A percentile compares a stretch with the other conserved stretches of the same genome.
Evolutionary conservation across 2,888 invertebrate species (phyloP).

Genomic region (Phaedon cochleariae): DNA sequence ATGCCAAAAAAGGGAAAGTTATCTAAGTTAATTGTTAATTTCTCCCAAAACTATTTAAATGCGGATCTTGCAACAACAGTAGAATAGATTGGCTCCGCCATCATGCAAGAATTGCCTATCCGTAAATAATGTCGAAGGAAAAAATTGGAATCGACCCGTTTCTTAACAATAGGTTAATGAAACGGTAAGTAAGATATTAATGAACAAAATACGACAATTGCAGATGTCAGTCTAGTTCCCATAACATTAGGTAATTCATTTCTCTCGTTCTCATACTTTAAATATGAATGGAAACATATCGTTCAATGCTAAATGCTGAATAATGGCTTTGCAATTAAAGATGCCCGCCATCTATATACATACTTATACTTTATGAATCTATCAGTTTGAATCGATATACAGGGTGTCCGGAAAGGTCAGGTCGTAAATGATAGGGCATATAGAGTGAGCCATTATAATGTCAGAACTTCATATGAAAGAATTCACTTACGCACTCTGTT

Average conservation of each 20-base stretch:
- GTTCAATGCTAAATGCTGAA: slow-evolving; percentile 44
- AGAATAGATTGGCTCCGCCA: slow-evolving; percentile 7
- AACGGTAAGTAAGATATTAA: slow-evolving; percentile 28
- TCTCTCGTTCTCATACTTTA: slow-evolving; percentile 48
- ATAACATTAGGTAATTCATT: slow-evolving; percentile 48
- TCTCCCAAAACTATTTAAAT: slow-evolving; percentile 23
- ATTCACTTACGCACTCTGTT: too few relatives aligned
- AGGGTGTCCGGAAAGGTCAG: too few relatives aligned
- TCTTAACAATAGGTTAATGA: slow-evolving; percentile 31
- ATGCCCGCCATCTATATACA: neutral
- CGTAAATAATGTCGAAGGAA: slow-evolving; percentile 19
- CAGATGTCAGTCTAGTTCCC: slow-evolving; percentile 50
- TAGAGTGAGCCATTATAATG: too few relatives aligned
- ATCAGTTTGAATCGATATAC: too few relatives aligned
- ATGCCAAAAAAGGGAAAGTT: slow-evolving; percentile 24
- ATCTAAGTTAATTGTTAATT: slow-evolving; percentile 24
- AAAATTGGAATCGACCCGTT: slow-evolving; percentile 30
- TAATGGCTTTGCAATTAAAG: slow-evolving; percentile 15
- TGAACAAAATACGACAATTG: slow-evolving; percentile 39
- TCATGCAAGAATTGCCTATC: slow-evolving; percentile 14
- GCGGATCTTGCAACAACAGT: slow-evolving; percentile 7
- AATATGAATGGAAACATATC: slow-evolving; percentile 45
- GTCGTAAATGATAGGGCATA: too few relatives aligned
- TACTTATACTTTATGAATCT: too few relatives aligned
- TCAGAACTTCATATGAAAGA: too few relatives aligned